phyloP scores from a whole-genome alignment of 1,140 invertebrate species.

The Argopecten irradians region DNA sequence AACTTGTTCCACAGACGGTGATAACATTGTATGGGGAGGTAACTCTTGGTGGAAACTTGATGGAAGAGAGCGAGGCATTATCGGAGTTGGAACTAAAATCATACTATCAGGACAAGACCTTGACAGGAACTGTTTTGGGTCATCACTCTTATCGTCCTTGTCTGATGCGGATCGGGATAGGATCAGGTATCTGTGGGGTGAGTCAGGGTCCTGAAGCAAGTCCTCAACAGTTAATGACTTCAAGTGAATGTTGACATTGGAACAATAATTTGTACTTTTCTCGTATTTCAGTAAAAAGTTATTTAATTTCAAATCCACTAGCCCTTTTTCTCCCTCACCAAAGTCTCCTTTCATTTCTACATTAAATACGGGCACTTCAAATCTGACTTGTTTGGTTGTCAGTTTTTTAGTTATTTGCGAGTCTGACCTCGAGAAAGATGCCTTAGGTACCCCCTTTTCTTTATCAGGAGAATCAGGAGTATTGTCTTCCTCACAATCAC shows the following conservation, averaged over 20 bases:
- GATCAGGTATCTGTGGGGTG: constrained; percentile 86
- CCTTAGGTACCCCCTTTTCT: background rate
- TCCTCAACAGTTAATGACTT: constrained; percentile 92
- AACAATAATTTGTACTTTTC: constrained; percentile 82
- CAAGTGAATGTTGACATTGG: constrained; percentile 85
- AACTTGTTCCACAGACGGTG: constrained; percentile 25
- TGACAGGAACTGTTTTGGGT: constrained; percentile 81
- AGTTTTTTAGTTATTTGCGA: constrained; percentile 39
- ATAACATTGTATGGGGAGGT: background rate
- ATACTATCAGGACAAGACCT: constrained; percentile 88
- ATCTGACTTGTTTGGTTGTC: constrained; percentile 65
- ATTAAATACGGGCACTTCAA: constrained; percentile 76
- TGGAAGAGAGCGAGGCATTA: constrained; percentile 73
- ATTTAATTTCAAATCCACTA: constrained; percentile 88
- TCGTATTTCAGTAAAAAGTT: constrained; percentile 88
- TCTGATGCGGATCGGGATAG: constrained; percentile 79
- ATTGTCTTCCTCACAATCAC: background rate
- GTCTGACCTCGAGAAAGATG: background rate
- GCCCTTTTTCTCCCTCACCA: constrained; percentile 70
- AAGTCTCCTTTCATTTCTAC: constrained; percentile 75
- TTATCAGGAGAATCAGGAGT: background rate
- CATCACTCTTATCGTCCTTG: constrained; percentile 57
- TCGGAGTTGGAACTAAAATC: constrained; percentile 67
- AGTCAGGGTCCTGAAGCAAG: constrained; percentile 85
- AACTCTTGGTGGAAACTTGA: constrained; percentile 67